Conservation (phyloP, 2,113 vertebrate genomes). For the Bostrychus sinensis region DNA sequence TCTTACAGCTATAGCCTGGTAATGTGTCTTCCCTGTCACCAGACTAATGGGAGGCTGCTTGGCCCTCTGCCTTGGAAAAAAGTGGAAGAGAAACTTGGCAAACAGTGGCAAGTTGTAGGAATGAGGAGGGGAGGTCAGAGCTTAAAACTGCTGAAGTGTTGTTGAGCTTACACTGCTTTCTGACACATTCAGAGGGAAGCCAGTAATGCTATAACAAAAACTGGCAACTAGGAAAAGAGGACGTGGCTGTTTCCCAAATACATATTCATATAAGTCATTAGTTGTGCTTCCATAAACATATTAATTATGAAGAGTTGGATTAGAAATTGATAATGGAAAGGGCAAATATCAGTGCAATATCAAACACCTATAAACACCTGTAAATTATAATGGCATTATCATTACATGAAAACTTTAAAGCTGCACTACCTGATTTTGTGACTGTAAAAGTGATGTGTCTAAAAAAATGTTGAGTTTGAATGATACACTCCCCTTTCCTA, state of each 20-base stretch:
- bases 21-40: constrained; percentile 81
- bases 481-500: too few species aligned
- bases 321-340: too few species aligned
- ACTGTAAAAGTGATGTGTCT: too few species aligned
- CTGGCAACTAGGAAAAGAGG: neutral
- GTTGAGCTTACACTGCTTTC: constrained; percentile 28
- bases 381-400: neutral
- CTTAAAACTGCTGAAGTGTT: constrained; percentile 50
- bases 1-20: constrained; percentile 83
- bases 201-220: neutral
- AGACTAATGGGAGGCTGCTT: constrained; percentile 82
- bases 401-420: too few species aligned
- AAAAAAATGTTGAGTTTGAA: too few species aligned
- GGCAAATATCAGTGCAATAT: too few species aligned
- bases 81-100: constrained; percentile 81
- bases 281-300: neutral
- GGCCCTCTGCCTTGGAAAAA: constrained; percentile 84
- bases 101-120: constrained; percentile 69
- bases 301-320: too few species aligned
- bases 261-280: neutral
- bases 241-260: neutral
- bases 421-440: too few species aligned
- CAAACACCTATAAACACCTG: neutral
- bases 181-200: neutral
- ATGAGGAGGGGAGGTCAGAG: constrained; percentile 51